Evolutionary conservation across 2,797 vertebrate genomes (phyloP).

Genomic region (Echiichthys vipera): DNA sequence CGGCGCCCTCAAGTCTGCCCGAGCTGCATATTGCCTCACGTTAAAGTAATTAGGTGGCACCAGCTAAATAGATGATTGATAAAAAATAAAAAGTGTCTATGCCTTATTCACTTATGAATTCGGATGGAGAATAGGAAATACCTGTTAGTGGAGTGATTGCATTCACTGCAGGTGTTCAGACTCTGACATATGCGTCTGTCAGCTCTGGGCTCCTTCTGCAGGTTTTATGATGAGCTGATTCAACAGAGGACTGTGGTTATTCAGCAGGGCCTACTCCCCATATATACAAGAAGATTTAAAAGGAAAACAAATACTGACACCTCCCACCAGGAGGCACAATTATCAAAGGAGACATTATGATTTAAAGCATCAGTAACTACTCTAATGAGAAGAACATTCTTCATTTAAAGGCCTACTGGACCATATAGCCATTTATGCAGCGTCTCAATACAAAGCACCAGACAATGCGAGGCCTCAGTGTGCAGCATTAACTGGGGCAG

Average conservation of each 20-base stretch:
- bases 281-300: not conserved
- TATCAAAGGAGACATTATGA: constrained; percentile 28
- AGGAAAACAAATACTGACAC: constrained; percentile 29
- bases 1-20: constrained; percentile 81
- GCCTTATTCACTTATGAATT: constrained; percentile 14
- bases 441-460: not conserved
- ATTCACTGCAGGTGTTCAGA: constrained; percentile 4
- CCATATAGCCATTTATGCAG: constrained; percentile 14
- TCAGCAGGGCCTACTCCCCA: not conserved
- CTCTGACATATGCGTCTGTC: not conserved
- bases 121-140: constrained; percentile 17
- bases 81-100: constrained; percentile 31
- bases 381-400: constrained; percentile 32
- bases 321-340: constrained; percentile 57
- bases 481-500: constrained; percentile 11
- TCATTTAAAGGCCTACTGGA: constrained; percentile 42
- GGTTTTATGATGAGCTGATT: not conserved
- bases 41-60: constrained; percentile 67
- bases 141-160: constrained; percentile 21
- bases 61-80: constrained; percentile 57
- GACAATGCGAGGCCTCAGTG: constrained; percentile 14
- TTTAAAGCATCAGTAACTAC: constrained; percentile 13
- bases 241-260: not conserved
- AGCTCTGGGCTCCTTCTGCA: not conserved
- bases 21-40: constrained; percentile 66